phyloP scores from a whole-genome alignment of 2,888 invertebrate genomes.

The Pseudolycoriella hygida region DNA sequence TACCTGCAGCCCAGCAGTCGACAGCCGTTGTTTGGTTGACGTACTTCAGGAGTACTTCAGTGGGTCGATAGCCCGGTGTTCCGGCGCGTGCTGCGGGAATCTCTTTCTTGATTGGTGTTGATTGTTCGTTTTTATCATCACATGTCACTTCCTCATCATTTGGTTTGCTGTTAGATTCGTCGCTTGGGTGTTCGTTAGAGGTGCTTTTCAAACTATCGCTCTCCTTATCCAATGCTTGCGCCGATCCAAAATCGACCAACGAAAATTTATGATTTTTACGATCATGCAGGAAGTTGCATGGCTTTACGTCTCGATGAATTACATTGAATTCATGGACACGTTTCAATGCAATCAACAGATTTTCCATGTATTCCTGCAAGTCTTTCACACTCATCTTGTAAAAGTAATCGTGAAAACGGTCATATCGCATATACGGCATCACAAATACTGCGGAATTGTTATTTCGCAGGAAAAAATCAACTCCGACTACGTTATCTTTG shows the following conservation, averaged over 20 bases:
- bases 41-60: slow-evolving; percentile 66
- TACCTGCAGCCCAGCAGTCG: slow-evolving; percentile 76
- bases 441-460: slow-evolving; percentile 68
- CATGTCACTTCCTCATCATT: background rate
- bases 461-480: slow-evolving; percentile 58
- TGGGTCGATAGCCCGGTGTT: slow-evolving; percentile 78
- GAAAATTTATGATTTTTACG: slow-evolving; percentile 49
- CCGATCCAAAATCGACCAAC: slow-evolving; percentile 78
- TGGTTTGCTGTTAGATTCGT: slow-evolving; percentile 2
- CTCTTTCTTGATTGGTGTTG: slow-evolving; percentile 30
- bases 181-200: slow-evolving; percentile 2
- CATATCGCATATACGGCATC: slow-evolving; percentile 78
- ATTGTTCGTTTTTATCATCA: slow-evolving; percentile 5
- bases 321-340: slow-evolving; percentile 70
- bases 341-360: slow-evolving; percentile 55
- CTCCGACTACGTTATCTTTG: slow-evolving; percentile 60
- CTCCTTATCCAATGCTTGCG: slow-evolving; percentile 36
- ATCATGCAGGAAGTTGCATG: slow-evolving; percentile 79
- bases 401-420: slow-evolving; percentile 61
- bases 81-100: slow-evolving; percentile 68
- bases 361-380: slow-evolving; percentile 59
- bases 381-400: slow-evolving; percentile 49
- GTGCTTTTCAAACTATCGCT: slow-evolving; percentile 1
- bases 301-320: slow-evolving; percentile 82
- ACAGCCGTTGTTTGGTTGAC: slow-evolving; percentile 68